phyloP scores from a whole-genome alignment of 2,113 vertebrate genomes.

The Empidonax alnorum region DNA sequence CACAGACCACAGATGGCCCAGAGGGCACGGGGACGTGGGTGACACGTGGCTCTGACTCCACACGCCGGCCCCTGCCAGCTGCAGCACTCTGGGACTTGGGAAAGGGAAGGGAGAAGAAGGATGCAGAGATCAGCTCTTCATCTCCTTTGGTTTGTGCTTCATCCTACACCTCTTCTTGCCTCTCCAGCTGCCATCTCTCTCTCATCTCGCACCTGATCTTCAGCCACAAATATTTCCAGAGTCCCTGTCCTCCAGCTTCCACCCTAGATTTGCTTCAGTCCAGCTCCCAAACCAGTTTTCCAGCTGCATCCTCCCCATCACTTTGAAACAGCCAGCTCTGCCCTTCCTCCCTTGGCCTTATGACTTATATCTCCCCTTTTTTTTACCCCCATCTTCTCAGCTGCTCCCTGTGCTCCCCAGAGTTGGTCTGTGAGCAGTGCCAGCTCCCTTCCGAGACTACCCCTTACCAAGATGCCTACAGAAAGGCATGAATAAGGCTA shows the following conservation, averaged over 20 bases:
- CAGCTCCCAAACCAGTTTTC: not conserved
- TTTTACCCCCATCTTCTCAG: not conserved
- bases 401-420: not conserved
- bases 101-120: not conserved
- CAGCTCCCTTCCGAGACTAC: not conserved
- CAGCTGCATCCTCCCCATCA: not conserved
- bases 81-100: rapidly evolving
- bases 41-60: not conserved
- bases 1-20: rapidly evolving
- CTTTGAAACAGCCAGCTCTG: not conserved
- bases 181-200: not conserved
- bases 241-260: not conserved
- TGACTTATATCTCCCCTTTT: not conserved
- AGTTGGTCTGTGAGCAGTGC: not conserved
- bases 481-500: slow-evolving; percentile 48
- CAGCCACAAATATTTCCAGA: not conserved
- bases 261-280: not conserved
- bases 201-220: not conserved
- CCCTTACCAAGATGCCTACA: slow-evolving; percentile 21
- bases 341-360: not conserved
- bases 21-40: rapidly evolving
- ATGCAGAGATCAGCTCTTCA: not conserved
- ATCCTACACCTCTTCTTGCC: not conserved
- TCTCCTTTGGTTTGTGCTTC: not conserved
- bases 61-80: not conserved